Percentiles rank a stretch among this genome's conserved stretches.
Conservation (phyloP, 2,888 invertebrate genomes). For the Lithophane ornitopus region DNA sequence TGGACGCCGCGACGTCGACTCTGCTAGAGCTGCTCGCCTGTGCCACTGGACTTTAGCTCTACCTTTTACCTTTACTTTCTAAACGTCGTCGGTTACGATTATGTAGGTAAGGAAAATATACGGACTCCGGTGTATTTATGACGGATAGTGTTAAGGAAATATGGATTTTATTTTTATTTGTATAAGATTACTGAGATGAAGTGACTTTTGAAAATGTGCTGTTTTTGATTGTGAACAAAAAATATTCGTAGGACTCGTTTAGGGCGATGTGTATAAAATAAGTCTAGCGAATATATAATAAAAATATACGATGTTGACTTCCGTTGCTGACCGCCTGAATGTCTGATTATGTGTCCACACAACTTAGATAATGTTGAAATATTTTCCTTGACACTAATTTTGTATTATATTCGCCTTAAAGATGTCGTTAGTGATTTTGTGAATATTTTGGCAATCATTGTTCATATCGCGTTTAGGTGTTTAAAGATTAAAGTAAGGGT, state of each 20-base stretch:
- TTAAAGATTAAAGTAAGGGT: conserved; percentile 49
- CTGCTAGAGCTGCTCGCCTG: conserved; percentile 58
- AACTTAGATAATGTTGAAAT: conserved; percentile 48
- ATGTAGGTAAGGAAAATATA: conserved; percentile 59
- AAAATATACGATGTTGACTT: conserved; percentile 54
- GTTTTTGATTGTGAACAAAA: conserved; percentile 67
- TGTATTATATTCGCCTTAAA: conserved; percentile 65
- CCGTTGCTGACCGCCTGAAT: conserved; percentile 34
- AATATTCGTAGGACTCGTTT: conserved; percentile 56
- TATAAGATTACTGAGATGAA: conserved; percentile 65
- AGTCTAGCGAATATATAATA: conserved; percentile 53
- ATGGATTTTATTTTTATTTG: conserved; percentile 66
- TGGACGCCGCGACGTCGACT: conserved; percentile 57
- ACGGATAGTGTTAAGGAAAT: conserved; percentile 59
- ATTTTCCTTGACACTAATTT: conserved; percentile 49
- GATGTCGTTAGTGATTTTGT: conserved; percentile 56
- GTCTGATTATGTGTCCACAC: conserved; percentile 44
- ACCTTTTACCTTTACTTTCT: conserved; percentile 58
- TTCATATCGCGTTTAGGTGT: conserved; percentile 60
- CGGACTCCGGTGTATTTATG: conserved; percentile 60
- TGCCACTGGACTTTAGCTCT: conserved; percentile 65
- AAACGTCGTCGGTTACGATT: conserved; percentile 50
- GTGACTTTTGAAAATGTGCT: conserved; percentile 66
- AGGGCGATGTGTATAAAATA: conserved; percentile 63
- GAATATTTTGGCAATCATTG: conserved; percentile 58